Conservation (phyloP, 2,797 vertebrate genomes). For the Echiichthys vipera region DNA sequence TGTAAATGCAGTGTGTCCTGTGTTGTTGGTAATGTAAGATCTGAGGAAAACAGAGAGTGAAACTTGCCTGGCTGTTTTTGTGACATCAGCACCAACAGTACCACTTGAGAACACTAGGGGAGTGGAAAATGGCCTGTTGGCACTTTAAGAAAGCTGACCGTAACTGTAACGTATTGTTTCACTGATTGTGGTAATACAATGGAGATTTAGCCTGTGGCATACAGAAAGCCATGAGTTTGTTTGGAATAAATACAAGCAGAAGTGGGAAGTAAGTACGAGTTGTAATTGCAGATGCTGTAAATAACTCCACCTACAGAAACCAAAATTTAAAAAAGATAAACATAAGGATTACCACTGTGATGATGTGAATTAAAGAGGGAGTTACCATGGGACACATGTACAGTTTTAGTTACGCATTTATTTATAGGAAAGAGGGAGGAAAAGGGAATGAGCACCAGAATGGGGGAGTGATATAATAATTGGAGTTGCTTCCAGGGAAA, state of each 20-base stretch:
- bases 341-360: slow-evolving; percentile 47
- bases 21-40: too few relatives aligned
- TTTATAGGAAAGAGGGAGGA: slow-evolving; percentile 48
- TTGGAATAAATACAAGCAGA: slow-evolving; percentile 23
- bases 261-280: slow-evolving; percentile 8
- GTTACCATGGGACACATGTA: slow-evolving; percentile 17
- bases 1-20: too few relatives aligned
- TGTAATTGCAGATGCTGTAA: slow-evolving; percentile 38
- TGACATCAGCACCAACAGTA: too few relatives aligned
- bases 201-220: slow-evolving; percentile 13
- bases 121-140: too few relatives aligned
- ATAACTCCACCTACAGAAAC: slow-evolving; percentile 45
- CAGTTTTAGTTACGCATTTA: slow-evolving; percentile 48
- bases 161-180: slow-evolving; percentile 3
- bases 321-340: slow-evolving; percentile 45
- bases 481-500: slow-evolving; percentile 72
- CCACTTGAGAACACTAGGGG: too few relatives aligned
- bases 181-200: slow-evolving; percentile 13
- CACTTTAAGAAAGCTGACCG: too few relatives aligned
- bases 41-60: too few relatives aligned
- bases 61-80: too few relatives aligned
- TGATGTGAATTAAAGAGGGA: slow-evolving; percentile 47
- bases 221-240: slow-evolving; percentile 14
- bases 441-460: slow-evolving; percentile 11
- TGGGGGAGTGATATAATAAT: slow-evolving; percentile 62